Percentiles rank a stretch among this genome's conserved stretches.
phyloP scores from a whole-genome alignment of 2,888 invertebrate species.

The Napeogenes inachia region DNA sequence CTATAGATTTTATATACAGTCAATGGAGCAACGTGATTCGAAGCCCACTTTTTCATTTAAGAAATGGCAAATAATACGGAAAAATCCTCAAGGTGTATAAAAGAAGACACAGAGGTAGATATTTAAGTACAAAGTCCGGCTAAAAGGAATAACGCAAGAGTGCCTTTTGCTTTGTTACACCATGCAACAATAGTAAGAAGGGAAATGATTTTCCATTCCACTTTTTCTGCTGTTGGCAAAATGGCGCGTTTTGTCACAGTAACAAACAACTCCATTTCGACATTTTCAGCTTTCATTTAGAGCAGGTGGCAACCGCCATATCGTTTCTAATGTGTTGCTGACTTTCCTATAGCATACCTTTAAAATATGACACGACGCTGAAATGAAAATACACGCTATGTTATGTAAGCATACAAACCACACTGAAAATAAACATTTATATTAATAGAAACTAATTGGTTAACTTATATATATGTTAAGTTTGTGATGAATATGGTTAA shows the following conservation, averaged over 20 bases:
- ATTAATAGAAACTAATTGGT: not conserved
- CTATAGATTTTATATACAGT: slow-evolving; percentile 15
- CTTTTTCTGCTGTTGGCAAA: slow-evolving; percentile 40
- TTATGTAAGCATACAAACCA: not conserved
- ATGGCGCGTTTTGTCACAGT: slow-evolving; percentile 34
- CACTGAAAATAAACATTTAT: slow-evolving; percentile 4
- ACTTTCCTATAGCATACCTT: slow-evolving; percentile 29
- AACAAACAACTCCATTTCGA: slow-evolving; percentile 36
- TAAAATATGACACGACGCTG: slow-evolving; percentile 29
- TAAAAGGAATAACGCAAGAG: slow-evolving; percentile 60
- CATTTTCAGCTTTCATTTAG: slow-evolving; percentile 34
- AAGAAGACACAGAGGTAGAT: slow-evolving; percentile 35
- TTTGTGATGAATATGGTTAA: too few species aligned
- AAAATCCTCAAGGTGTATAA: slow-evolving; percentile 29
- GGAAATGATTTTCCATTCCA: slow-evolving; percentile 58
- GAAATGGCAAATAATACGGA: slow-evolving; percentile 23
- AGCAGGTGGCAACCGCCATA: slow-evolving; percentile 35
- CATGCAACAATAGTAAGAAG: slow-evolving; percentile 47
- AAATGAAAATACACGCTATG: slow-evolving; percentile 21
- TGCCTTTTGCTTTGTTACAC: slow-evolving; percentile 57
- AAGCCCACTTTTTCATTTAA: slow-evolving; percentile 22
- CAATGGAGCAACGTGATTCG: slow-evolving; percentile 25
- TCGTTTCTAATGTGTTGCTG: slow-evolving; percentile 34
- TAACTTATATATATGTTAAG: not conserved
- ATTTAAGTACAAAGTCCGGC: slow-evolving; percentile 50